Percentiles rank a stretch among this genome's conserved stretches.
Conservation (phyloP, 2,113 vertebrate genomes). For the Thalassarche chlororhynchos region DNA sequence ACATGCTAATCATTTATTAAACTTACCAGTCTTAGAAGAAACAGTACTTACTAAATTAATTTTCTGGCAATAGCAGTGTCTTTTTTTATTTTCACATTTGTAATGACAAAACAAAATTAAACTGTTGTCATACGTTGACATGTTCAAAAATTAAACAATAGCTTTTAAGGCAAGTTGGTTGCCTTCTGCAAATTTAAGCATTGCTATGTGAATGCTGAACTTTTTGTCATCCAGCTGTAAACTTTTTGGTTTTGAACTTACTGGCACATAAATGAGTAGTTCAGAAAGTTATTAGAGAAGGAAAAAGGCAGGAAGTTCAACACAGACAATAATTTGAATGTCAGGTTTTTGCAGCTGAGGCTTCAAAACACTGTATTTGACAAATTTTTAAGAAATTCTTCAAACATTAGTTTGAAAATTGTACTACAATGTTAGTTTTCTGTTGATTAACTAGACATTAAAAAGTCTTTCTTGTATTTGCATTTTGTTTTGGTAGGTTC, state of each 20-base stretch:
- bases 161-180: not conserved
- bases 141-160: not conserved
- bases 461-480: not conserved
- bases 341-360: not conserved
- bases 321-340: not conserved
- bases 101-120: not conserved
- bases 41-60: not conserved
- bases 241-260: not conserved
- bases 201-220: not conserved
- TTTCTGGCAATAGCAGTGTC: not conserved
- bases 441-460: not conserved
- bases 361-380: not conserved
- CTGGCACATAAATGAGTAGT: not conserved
- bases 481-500: not conserved
- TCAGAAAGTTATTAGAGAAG: not conserved
- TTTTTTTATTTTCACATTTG: not conserved
- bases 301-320: not conserved
- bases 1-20: not conserved
- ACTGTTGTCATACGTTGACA: fast-evolving
- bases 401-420: not conserved
- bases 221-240: not conserved
- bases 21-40: not conserved
- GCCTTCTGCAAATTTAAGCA: not conserved
- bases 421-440: not conserved
- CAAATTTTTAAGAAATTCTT: not conserved